A percentile compares a stretch with the other conserved stretches of the same genome.
These are phyloP conservation scores for Thaleichthys pacificus DNA, from an alignment of 2,797 vertebrate species.

Conservation along the genomic window DNA sequence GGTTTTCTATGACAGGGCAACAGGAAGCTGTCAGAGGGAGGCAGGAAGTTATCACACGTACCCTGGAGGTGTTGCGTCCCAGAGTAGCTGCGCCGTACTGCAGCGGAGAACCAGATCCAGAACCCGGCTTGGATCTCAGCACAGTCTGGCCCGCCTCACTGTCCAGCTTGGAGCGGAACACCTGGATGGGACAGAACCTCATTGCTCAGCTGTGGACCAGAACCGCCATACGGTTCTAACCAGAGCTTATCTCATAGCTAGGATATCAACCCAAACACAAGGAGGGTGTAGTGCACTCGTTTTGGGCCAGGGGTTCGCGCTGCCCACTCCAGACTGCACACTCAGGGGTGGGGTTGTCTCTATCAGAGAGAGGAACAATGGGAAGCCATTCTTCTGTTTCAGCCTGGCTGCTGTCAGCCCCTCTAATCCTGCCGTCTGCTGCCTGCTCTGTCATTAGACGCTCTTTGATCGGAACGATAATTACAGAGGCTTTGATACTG, in stretches of 20 bases:
- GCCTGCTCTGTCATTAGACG: not conserved
- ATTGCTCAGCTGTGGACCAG: not conserved
- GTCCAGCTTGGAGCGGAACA: conserved; percentile 88
- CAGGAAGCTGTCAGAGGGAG: too few species aligned
- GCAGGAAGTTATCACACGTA: conserved; percentile 43
- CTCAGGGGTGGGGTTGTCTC: too few species aligned
- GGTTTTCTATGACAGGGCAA: too few species aligned
- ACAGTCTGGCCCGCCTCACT: conserved; percentile 66
- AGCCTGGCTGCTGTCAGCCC: not conserved
- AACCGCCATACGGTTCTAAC: not conserved
- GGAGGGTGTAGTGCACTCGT: too few species aligned
- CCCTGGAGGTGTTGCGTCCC: conserved; percentile 86
- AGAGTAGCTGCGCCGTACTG: conserved; percentile 82
- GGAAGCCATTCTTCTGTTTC: too few species aligned
- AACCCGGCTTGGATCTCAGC: conserved; percentile 70
- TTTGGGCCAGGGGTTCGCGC: too few species aligned
- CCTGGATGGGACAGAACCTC: conserved; percentile 63
- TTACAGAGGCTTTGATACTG: not conserved
- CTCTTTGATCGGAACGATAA: not conserved
- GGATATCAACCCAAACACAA: too few species aligned
- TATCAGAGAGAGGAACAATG: too few species aligned
- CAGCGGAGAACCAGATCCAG: conserved; percentile 77
- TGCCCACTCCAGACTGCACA: too few species aligned
- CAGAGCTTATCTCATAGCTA: too few species aligned
- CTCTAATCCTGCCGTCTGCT: not conserved